Evolutionary conservation across 2,888 invertebrate species (phyloP).

Genomic region (Malthinus seriepunctatus): DNA sequence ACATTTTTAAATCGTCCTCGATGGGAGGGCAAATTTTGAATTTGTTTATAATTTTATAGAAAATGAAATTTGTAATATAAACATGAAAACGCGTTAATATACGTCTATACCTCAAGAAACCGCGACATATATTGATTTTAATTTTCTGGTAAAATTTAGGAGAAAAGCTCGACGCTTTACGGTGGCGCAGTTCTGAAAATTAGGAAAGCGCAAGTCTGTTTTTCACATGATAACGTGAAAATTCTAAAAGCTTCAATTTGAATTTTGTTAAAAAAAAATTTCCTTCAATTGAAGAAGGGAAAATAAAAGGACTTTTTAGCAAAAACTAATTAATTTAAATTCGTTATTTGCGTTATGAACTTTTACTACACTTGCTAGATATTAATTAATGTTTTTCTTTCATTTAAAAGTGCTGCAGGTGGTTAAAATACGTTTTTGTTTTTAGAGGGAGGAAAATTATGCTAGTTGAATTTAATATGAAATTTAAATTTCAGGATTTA

Average conservation of each 20-base stretch:
- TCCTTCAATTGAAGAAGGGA: background rate
- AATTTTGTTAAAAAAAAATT: background rate
- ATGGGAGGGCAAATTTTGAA: background rate
- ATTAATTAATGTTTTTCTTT: too few species aligned
- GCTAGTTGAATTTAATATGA: too few species aligned
- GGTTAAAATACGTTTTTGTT: too few species aligned
- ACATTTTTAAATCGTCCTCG: too few species aligned
- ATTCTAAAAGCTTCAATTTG: background rate
- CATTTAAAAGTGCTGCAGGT: too few species aligned
- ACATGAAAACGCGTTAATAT: slow-evolving; percentile 19
- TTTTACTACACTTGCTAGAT: too few species aligned
- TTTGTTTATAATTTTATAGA: background rate
- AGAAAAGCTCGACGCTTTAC: slow-evolving; percentile 27
- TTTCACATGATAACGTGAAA: slow-evolving; percentile 17
- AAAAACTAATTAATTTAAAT: too few species aligned
- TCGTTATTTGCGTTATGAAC: too few species aligned
- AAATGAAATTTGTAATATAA: slow-evolving; percentile 13
- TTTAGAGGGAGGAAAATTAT: too few species aligned
- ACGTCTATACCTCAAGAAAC: slow-evolving; percentile 40
- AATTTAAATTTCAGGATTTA: too few species aligned
- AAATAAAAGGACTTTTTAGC: too few species aligned
- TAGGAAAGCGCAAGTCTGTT: slow-evolving; percentile 23
- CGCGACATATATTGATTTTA: slow-evolving; percentile 49
- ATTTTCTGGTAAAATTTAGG: slow-evolving; percentile 43
- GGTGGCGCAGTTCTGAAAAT: slow-evolving; percentile 24